phyloP scores from a whole-genome alignment of 1,140 invertebrate species.

The Achatina immaculata region DNA sequence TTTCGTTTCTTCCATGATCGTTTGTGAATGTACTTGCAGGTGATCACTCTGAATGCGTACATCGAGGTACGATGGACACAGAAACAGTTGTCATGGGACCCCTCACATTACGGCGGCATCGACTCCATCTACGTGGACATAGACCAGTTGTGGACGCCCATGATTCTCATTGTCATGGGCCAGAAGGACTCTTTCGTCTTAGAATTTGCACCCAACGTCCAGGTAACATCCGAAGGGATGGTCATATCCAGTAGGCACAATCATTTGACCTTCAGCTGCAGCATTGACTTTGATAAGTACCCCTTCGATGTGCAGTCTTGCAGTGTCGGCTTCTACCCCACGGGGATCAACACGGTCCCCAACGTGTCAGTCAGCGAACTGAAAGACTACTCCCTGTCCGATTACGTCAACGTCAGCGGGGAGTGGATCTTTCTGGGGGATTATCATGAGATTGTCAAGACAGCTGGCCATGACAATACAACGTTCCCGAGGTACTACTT shows the following conservation, averaged over 20 bases:
- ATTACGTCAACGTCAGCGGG: slow-evolving; percentile 3
- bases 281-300: slow-evolving; percentile 40
- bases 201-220: neutral
- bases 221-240: slow-evolving; percentile 5
- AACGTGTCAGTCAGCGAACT: neutral
- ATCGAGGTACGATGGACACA: slow-evolving; percentile 69
- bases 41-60: slow-evolving; percentile 36
- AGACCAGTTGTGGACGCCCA: slow-evolving; percentile 73
- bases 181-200: slow-evolving; percentile 29
- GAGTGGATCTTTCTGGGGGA: neutral
- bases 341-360: neutral
- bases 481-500: slow-evolving; percentile 61
- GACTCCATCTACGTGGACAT: slow-evolving; percentile 70
- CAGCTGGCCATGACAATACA: slow-evolving; percentile 21
- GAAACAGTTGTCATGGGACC: slow-evolving; percentile 72
- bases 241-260: slow-evolving; percentile 52
- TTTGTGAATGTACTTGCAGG: too few relatives aligned
- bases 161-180: slow-evolving; percentile 73
- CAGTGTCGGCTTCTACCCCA: slow-evolving; percentile 3
- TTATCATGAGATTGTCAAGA: neutral
- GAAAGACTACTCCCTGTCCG: neutral
- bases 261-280: slow-evolving; percentile 32
- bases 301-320: slow-evolving; percentile 47
- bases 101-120: slow-evolving; percentile 70
- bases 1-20: too few relatives aligned